Evolutionary conservation across 1,140 invertebrate genomes (phyloP).

Genomic region (Contarinia nasturtii): DNA sequence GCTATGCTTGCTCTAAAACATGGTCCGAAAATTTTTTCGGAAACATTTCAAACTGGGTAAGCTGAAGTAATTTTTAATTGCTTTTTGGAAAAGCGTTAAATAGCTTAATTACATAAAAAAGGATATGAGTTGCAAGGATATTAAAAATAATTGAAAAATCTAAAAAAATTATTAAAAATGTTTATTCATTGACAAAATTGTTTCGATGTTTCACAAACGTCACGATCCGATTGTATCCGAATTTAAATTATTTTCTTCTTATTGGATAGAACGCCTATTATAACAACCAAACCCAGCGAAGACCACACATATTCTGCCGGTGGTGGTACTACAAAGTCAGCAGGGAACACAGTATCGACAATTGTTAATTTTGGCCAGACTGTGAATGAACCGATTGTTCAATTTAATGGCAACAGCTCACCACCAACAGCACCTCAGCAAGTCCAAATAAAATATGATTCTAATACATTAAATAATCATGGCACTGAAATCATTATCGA

Average conservation of each 20-base stretch:
- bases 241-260: neutral
- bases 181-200: no score
- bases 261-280: slow-evolving; percentile 33
- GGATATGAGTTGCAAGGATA: no score
- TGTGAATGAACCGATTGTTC: slow-evolving; percentile 9
- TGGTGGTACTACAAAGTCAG: slow-evolving; percentile 9
- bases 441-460: neutral
- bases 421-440: slow-evolving; percentile 8
- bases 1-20: slow-evolving; percentile 67
- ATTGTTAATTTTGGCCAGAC: slow-evolving; percentile 8
- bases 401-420: slow-evolving; percentile 1
- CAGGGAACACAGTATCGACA: slow-evolving; percentile 14
- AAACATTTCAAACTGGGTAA: slow-evolving; percentile 22
- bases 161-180: no score
- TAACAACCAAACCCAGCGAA: slow-evolving; percentile 52
- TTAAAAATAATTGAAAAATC: no score
- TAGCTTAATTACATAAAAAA: no score
- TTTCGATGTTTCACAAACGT: no score
- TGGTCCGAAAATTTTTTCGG: slow-evolving; percentile 29
- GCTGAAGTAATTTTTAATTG: neutral
- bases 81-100: no score
- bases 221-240: no score
- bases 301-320: slow-evolving; percentile 56
- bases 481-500: slow-evolving; percentile 3
- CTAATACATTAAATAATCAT: no score